These are phyloP conservation scores for Rhinogobius similis DNA, from an alignment of 2,113 vertebrate species.

Conservation along the genomic window DNA sequence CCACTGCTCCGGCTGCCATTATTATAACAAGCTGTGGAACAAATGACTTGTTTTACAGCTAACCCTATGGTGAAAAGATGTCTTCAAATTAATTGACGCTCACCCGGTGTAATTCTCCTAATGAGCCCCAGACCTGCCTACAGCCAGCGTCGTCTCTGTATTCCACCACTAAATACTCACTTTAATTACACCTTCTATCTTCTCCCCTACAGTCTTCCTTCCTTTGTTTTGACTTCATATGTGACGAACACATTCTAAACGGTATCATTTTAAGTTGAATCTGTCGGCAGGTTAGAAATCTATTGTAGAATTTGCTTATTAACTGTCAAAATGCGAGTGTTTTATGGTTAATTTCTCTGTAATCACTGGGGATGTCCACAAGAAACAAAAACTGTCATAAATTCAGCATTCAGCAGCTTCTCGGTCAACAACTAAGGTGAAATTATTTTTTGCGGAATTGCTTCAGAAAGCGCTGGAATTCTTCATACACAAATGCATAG, in stretches of 20 bases:
- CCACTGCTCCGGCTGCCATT: background rate
- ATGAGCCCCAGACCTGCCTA: constrained; percentile 2
- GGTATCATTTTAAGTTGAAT: background rate
- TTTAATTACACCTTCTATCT: background rate
- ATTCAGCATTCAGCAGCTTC: no score
- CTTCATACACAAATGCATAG: no score
- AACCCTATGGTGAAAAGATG: constrained; percentile 7
- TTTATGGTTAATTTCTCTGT: background rate
- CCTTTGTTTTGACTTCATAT: constrained; percentile 13
- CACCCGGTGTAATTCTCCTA: constrained; percentile 4
- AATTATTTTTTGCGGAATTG: no score
- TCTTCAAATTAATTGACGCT: constrained; percentile 4
- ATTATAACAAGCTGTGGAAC: background rate
- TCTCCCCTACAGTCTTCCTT: constrained; percentile 2
- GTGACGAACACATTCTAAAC: background rate
- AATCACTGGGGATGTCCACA: background rate
- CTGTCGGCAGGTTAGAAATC: background rate
- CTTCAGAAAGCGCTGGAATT: no score
- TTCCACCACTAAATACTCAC: constrained; percentile 9
- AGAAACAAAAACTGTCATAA: background rate
- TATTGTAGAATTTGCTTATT: background rate
- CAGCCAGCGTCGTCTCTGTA: background rate
- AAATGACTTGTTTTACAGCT: constrained; percentile 8
- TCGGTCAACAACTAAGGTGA: no score
- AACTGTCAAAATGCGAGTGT: background rate